Base-by-base conservation (phyloP, 2,888 invertebrate species). In the Sesia bembeciformis region DNA sequence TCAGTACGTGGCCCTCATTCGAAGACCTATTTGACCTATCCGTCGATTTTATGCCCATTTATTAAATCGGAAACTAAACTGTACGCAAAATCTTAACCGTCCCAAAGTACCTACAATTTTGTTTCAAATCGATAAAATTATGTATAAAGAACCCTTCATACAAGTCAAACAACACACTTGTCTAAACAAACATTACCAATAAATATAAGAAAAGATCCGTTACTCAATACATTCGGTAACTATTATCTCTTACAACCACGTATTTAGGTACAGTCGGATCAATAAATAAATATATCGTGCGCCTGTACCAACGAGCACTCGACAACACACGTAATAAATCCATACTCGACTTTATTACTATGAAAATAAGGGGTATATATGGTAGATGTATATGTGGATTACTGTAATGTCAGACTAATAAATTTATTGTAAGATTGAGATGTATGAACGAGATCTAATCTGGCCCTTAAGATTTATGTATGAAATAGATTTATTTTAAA, bases 351-450 rank as follows among this genome's bases (percentile, higher is more conserved):
- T 6, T 50, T 50, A 50, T 39, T 50, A 38, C 4, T 39, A 23
- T 4, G 38, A 3, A 6, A 50, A 38, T 50, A 50, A 38, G 38
- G 23, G 39, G 8, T 50, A 8, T 7, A 38, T 7, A 38, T 8
- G 3, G 6, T 38, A 23, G 39, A 23, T 50, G 5, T 7, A 38
- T 7, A 38, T 8, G 0, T 4, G 7, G 50, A 7, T 50, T 56
- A 40, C 60, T 55, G 69, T 72, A 75, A 70, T 72, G 62, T 68
- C 70, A 70, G 64, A 73, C 74, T 74, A 74, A 84, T 83, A 84
- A 83, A 87, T 86, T 84, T 79, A 79, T 76, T 75, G 76, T 79
- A 81, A 84, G 84, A 87, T 87, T 87, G 84, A 87, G 86, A 83
- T 77, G 76, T 84, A 84, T 74, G 70, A 72, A 69, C 69, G 70